Evolutionary conservation across 2,797 vertebrate species (phyloP).

Genomic region (Chiropotes sagulatus): DNA sequence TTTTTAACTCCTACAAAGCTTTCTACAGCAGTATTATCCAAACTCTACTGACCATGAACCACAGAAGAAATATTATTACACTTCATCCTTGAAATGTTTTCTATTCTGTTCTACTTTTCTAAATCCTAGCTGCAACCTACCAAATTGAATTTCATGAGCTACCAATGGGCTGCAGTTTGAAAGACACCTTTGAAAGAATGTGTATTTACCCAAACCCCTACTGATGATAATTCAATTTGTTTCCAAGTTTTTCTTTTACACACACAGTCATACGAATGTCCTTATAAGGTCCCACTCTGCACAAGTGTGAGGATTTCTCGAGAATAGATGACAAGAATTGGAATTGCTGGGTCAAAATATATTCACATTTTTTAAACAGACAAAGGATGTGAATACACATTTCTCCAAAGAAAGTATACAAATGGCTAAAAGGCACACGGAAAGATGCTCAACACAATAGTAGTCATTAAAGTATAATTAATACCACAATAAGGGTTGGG

Average conservation of each 20-base stretch:
- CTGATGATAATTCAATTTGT: not conserved
- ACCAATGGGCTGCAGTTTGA: not conserved
- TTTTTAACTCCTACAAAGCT: not conserved
- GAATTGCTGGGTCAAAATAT: not conserved
- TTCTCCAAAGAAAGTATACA: not conserved
- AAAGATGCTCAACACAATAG: not conserved
- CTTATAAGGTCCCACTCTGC: not conserved
- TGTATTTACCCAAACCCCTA: not conserved
- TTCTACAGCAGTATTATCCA: not conserved
- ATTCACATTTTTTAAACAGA: not conserved
- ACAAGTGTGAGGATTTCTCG: not conserved
- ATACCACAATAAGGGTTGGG: not conserved
- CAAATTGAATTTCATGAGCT: not conserved
- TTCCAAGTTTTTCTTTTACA: slow-evolving; percentile 1
- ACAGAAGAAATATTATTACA: not conserved
- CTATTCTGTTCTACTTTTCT: not conserved
- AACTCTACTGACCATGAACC: not conserved
- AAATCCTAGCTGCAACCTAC: not conserved
- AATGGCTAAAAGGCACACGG: not conserved
- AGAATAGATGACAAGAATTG: not conserved
- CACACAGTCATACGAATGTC: not conserved
- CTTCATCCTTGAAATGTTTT: not conserved
- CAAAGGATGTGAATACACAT: not conserved
- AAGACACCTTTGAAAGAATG: slow-evolving; percentile 16
- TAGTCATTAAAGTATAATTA: not conserved